Evolutionary conservation across 1,140 invertebrate species (phyloP).

Genomic region (Portunus trituberculatus): DNA sequence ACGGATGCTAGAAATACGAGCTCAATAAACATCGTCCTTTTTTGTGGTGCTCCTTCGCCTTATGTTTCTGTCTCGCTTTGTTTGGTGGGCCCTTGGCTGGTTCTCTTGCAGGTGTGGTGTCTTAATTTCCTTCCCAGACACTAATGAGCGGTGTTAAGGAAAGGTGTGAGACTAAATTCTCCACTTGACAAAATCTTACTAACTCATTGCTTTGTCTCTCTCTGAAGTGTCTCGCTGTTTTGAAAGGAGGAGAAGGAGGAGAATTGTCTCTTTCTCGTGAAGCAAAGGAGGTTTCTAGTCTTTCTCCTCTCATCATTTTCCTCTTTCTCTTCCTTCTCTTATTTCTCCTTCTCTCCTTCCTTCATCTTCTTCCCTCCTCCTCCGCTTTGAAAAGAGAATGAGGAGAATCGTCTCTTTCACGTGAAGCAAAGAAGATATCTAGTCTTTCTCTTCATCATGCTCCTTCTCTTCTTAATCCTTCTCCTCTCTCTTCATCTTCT

Average conservation of each 20-base stretch:
- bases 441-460: too few relatives aligned
- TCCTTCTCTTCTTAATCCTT: too few relatives aligned
- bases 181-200: neutral
- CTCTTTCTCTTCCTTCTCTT: too few relatives aligned
- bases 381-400: neutral
- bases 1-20: neutral
- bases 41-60: neutral
- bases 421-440: too few relatives aligned
- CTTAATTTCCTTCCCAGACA: neutral
- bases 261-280: too few relatives aligned
- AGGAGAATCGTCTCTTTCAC: neutral
- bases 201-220: neutral
- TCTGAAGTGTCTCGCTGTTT: neutral
- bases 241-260: neutral
- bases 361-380: too few relatives aligned
- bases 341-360: too few relatives aligned
- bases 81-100: too few relatives aligned
- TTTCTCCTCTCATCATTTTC: too few relatives aligned
- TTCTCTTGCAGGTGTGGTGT: neutral
- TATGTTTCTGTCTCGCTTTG: too few relatives aligned
- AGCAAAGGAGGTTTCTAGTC: too few relatives aligned
- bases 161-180: neutral
- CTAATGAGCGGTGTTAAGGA: neutral
- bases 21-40: neutral
- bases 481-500: too few relatives aligned